Conservation (phyloP, 1,140 invertebrate genomes). For the Zaprionus capensis region DNA sequence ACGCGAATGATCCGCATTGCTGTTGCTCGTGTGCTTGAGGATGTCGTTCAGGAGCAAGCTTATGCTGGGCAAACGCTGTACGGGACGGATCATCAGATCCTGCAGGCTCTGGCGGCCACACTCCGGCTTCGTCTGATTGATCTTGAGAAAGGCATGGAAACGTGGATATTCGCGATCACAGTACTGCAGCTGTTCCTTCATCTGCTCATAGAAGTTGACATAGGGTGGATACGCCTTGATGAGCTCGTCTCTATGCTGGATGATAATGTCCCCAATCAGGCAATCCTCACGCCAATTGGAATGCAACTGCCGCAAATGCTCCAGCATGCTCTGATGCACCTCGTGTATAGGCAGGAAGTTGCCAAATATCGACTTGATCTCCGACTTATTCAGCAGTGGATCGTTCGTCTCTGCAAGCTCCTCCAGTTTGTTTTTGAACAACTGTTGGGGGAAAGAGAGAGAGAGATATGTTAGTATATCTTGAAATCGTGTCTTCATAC, state of each 20-base stretch:
- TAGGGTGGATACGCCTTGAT: slow-evolving; percentile 98
- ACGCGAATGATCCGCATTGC: slow-evolving; percentile 92
- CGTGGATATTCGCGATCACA: slow-evolving; percentile 95
- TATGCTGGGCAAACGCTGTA: slow-evolving; percentile 97
- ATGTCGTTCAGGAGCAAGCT: slow-evolving; percentile 97
- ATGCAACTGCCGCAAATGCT: slow-evolving; percentile 85
- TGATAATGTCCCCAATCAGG: slow-evolving; percentile 94
- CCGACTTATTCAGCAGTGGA: slow-evolving; percentile 93
- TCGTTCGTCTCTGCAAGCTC: slow-evolving; percentile 90
- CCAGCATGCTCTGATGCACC: slow-evolving; percentile 92
- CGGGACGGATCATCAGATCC: slow-evolving; percentile 97
- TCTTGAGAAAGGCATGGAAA: slow-evolving; percentile 99
- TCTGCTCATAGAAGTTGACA: slow-evolving; percentile 98
- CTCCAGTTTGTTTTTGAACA: slow-evolving; percentile 97
- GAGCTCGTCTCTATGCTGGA: slow-evolving; percentile 92
- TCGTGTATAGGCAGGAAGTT: slow-evolving; percentile 97
- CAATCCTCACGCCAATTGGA: slow-evolving; percentile 92
- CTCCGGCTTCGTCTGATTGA: slow-evolving; percentile 95
- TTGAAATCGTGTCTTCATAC: not conserved
- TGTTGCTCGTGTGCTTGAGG: slow-evolving; percentile 94
- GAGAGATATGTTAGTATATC: not conserved
- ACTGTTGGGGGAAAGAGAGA: slow-evolving; percentile 85
- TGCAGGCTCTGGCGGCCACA: slow-evolving; percentile 97
- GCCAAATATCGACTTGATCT: slow-evolving; percentile 98
- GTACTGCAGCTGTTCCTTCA: slow-evolving; percentile 95